Conservation (phyloP, 2,797 vertebrate genomes). For the Thunnus albacares region DNA sequence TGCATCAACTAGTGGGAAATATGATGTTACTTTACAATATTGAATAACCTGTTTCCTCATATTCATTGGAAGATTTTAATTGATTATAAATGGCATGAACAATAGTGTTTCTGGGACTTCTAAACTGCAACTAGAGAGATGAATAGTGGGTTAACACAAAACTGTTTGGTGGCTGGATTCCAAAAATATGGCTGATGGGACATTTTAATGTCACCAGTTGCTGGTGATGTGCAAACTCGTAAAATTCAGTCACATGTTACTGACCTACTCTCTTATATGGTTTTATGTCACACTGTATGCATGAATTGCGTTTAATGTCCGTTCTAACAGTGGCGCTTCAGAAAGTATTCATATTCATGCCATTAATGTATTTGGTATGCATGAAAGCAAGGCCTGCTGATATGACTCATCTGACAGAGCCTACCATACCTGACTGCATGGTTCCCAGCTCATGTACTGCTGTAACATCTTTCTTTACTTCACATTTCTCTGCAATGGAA, state of each 20-base stretch:
- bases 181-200: background rate
- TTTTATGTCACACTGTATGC: conserved; percentile 3
- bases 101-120: background rate
- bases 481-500: conserved; percentile 1
- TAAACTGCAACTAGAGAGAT: too few relatives aligned
- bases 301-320: conserved; percentile 16
- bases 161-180: too few relatives aligned
- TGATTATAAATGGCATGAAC: background rate
- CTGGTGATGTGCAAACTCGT: background rate
- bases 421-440: conserved; percentile 34
- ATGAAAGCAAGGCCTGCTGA: conserved; percentile 26
- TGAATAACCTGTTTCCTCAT: background rate
- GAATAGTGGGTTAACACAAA: too few relatives aligned
- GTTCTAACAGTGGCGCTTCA: background rate
- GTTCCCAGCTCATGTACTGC: conserved; percentile 14
- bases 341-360: conserved; percentile 45
- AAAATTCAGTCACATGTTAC: background rate
- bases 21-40: background rate
- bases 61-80: background rate
- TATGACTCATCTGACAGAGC: conserved; percentile 46
- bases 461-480: conserved; percentile 11
- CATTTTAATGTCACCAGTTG: conserved; percentile 13
- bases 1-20: background rate
- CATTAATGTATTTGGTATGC: conserved; percentile 52
- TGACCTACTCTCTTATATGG: background rate